Evolutionary conservation across 2,888 invertebrate genomes (phyloP).

Genomic region (Apoda limacodes): DNA sequence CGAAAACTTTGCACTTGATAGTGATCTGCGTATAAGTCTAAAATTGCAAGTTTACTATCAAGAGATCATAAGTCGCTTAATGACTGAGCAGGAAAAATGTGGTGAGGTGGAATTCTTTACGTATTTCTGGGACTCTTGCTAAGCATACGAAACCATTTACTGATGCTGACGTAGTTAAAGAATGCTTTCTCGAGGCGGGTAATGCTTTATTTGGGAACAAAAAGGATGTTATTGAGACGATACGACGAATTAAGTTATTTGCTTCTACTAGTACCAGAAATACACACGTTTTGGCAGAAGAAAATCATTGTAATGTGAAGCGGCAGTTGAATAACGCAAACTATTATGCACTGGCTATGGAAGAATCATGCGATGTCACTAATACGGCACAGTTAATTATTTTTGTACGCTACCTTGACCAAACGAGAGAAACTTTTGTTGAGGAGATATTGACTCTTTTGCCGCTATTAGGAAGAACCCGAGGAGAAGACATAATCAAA

Average conservation of each 20-base stretch:
- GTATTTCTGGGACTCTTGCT: slow-evolving; percentile 17
- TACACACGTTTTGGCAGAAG: too few relatives aligned
- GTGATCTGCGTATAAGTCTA: slow-evolving; percentile 7
- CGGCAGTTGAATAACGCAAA: slow-evolving; percentile 15
- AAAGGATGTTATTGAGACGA: slow-evolving; percentile 13
- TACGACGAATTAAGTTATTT: slow-evolving; percentile 11
- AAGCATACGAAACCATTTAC: slow-evolving; percentile 15
- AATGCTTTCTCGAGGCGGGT: slow-evolving; percentile 15
- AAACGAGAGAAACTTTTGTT: too few relatives aligned
- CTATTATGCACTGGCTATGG: slow-evolving; percentile 16
- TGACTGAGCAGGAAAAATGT: slow-evolving; percentile 19
- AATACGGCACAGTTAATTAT: slow-evolving; percentile 17
- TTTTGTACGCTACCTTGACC: slow-evolving; percentile 20
- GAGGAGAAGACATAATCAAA: too few relatives aligned
- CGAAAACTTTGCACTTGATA: slow-evolving; percentile 7
- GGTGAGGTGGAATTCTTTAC: slow-evolving; percentile 15
- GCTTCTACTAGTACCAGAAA: slow-evolving; percentile 14
- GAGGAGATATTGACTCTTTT: slow-evolving; percentile 13
- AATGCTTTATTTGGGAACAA: slow-evolving; percentile 17
- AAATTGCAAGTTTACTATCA: too few relatives aligned
- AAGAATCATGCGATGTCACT: slow-evolving; percentile 20
- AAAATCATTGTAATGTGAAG: slow-evolving; percentile 16
- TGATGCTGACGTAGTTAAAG: slow-evolving; percentile 19
- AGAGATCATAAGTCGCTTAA: slow-evolving; percentile 17
- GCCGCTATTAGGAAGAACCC: slow-evolving; percentile 16